These are phyloP conservation scores for Araneus ventricosus DNA, from an alignment of 1,140 invertebrate genomes.

Conservation along the genomic window DNA sequence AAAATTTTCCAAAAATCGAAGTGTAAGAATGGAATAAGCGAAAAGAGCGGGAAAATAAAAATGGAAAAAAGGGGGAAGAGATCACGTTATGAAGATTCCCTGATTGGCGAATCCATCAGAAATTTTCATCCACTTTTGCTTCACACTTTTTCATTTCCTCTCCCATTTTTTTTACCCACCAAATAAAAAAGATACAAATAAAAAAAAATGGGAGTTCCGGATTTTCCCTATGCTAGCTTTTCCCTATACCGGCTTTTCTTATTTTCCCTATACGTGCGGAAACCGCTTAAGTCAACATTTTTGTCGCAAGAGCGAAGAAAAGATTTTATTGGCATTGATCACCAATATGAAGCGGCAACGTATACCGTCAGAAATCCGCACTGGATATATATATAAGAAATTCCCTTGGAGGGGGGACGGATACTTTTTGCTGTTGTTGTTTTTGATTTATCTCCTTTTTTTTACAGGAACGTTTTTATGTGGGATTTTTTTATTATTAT, in stretches of 20 bases:
- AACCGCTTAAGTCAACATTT: slow-evolving; percentile 74
- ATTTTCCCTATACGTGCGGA: slow-evolving; percentile 50
- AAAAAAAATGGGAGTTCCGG: slow-evolving; percentile 49
- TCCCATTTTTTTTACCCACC: background rate
- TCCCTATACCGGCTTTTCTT: background rate
- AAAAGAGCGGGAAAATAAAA: background rate
- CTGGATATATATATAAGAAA: slow-evolving; percentile 55
- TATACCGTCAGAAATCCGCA: slow-evolving; percentile 46
- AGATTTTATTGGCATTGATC: slow-evolving; percentile 71
- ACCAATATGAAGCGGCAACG: slow-evolving; percentile 63
- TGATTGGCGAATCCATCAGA: slow-evolving; percentile 59
- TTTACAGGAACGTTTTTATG: slow-evolving; percentile 18
- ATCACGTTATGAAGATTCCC: slow-evolving; percentile 42
- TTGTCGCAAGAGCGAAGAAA: slow-evolving; percentile 65
- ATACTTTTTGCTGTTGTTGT: slow-evolving; percentile 48
- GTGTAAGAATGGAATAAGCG: background rate
- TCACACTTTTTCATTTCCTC: slow-evolving; percentile 58
- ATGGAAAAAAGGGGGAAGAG: background rate
- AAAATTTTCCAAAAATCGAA: slow-evolving; percentile 14
- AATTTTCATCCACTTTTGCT: slow-evolving; percentile 69
- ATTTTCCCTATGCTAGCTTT: background rate
- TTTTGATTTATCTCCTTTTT: slow-evolving; percentile 56
- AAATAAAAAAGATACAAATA: background rate
- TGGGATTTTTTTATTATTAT: slow-evolving; percentile 12
- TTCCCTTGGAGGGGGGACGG: background rate